phyloP scores from a whole-genome alignment of 92 coral and sea anemone species.

The Phymanthus crucifer region DNA sequence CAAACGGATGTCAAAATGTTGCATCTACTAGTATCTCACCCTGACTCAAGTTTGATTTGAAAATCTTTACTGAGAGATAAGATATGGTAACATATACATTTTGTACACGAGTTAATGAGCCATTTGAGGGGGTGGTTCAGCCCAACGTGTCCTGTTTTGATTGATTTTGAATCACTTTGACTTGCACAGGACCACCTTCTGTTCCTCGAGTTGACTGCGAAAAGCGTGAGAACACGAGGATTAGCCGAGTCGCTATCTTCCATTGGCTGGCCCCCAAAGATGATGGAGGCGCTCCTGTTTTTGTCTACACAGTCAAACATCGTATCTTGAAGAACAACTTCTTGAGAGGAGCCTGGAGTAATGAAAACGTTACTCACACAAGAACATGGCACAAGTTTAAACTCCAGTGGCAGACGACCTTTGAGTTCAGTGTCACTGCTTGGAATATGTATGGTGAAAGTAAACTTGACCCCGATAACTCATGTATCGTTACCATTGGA shows the following conservation, averaged over 20 bases:
- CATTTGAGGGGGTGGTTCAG: too few species aligned
- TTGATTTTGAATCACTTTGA: background rate
- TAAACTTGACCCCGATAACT: conserved; percentile 21
- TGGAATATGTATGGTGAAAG: conserved; percentile 39
- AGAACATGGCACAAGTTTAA: conserved; percentile 26
- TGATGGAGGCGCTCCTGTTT: conserved; percentile 29
- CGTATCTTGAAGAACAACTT: background rate
- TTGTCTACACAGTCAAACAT: conserved; percentile 26
- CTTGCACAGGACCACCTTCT: conserved; percentile 21
- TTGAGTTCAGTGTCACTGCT: conserved; percentile 33
- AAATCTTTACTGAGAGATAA: too few species aligned
- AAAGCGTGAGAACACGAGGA: background rate
- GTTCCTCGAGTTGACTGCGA: conserved; percentile 28
- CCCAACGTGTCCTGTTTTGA: background rate
- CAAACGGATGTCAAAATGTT: too few species aligned
- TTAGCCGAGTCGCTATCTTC: background rate
- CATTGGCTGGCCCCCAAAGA: conserved; percentile 24
- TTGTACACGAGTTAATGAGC: too few species aligned
- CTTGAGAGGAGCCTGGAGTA: conserved; percentile 7
- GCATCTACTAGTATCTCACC: too few species aligned
- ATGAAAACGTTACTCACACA: conserved; percentile 13
- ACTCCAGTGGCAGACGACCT: conserved; percentile 15
- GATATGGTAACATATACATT: too few species aligned
- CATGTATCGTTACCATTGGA: conserved; percentile 26
- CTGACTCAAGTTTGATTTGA: background rate